Conservation (phyloP, 2,113 vertebrate species). For the Limnothrissa miodon region DNA sequence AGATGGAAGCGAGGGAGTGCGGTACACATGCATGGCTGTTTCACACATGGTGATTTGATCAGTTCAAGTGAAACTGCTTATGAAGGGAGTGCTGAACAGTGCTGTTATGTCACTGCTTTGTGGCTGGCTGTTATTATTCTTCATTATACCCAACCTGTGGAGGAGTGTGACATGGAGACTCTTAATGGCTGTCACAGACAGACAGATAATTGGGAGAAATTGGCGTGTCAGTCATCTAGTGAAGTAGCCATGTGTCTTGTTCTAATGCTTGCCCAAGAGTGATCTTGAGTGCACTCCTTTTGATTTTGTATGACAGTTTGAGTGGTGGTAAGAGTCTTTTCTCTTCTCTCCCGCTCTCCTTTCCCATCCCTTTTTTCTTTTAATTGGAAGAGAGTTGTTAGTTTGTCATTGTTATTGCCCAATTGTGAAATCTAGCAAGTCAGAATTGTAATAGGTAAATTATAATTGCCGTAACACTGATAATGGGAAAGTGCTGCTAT, state of each 20-base stretch:
- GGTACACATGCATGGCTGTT: background rate
- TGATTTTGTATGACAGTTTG: background rate
- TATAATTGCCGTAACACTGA: background rate
- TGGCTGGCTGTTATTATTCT: background rate
- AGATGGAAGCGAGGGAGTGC: background rate
- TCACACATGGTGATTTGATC: background rate
- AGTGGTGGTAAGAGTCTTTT: background rate
- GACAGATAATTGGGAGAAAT: slow-evolving; percentile 8
- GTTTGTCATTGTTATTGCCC: background rate
- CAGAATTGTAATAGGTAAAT: background rate
- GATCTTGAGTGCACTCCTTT: background rate
- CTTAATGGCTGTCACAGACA: background rate
- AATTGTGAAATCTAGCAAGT: background rate
- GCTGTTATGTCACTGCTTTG: background rate
- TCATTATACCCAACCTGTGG: slow-evolving; percentile 4
- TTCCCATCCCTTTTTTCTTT: background rate
- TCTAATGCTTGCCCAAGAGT: slow-evolving; percentile 1
- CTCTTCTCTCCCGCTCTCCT: background rate
- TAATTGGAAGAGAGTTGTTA: background rate
- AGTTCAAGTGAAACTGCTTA: background rate
- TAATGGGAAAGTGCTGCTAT: background rate
- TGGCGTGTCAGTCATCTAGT: slow-evolving; percentile 6
- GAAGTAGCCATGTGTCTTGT: background rate
- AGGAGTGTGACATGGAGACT: background rate
- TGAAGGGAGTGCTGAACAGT: background rate